Percentiles rank a stretch among this genome's conserved stretches.
These are phyloP conservation scores for Oligia fasciuncula DNA, from an alignment of 2,888 invertebrate species.

Conservation along the genomic window DNA sequence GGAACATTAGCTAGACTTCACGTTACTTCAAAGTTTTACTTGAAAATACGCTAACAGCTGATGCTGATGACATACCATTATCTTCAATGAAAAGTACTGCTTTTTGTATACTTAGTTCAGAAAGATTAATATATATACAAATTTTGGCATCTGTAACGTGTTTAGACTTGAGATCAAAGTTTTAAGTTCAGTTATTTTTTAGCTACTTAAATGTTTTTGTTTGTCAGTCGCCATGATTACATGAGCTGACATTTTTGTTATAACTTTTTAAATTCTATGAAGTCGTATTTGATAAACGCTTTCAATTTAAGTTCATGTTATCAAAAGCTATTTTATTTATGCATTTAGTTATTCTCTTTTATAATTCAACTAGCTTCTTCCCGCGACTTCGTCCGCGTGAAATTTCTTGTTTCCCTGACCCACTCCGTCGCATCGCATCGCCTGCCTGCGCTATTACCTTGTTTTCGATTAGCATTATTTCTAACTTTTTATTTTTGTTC, in stretches of 20 bases:
- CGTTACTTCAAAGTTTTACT: conserved; percentile 49
- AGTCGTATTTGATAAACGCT: not conserved
- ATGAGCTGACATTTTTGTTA: not conserved
- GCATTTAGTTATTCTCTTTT: not conserved
- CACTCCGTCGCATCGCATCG: too few relatives aligned
- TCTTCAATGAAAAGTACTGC: conserved; percentile 35
- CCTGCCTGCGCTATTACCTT: too few relatives aligned
- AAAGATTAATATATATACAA: conserved; percentile 10
- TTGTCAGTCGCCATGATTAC: not conserved
- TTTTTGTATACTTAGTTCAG: conserved; percentile 23
- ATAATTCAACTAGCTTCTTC: too few relatives aligned
- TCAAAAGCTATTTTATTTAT: conserved; percentile 2
- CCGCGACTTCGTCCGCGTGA: too few relatives aligned
- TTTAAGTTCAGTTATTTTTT: not conserved
- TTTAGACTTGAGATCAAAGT: conserved; percentile 18
- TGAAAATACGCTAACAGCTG: conserved; percentile 51
- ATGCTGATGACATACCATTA: conserved; percentile 45
- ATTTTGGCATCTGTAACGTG: conserved; percentile 7
- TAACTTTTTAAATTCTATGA: not conserved
- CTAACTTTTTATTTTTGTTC: too few relatives aligned
- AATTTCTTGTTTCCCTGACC: too few relatives aligned
- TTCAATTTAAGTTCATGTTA: not conserved
- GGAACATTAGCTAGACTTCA: conserved; percentile 38
- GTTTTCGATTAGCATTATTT: too few relatives aligned
- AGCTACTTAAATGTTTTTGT: too few relatives aligned